Evolutionary conservation across 2,888 invertebrate species (phyloP), one percentile per base, ranked within the genome.

Genomic region (Philonicus albiceps): DNA sequence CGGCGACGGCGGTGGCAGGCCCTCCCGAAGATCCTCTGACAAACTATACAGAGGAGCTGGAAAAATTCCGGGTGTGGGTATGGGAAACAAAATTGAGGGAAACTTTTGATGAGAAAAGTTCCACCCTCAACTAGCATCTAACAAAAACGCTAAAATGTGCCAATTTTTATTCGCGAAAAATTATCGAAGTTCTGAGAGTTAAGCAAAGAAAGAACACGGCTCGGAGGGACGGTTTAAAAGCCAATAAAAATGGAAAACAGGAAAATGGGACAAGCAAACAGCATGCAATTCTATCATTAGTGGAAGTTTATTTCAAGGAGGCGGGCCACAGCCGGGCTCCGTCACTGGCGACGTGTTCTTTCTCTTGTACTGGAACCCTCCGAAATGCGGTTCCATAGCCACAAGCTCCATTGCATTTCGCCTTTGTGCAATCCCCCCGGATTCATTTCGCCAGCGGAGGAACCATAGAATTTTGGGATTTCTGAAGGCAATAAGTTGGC

Each of bases 61-160:
- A 64, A 64, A 22, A 64, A 22, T 64, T 2, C 64, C 11, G 4
- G 64, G 27, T 11, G 27, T 64, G 64, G 64, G 64, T 43, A 76
- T 22, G 64, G 64, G 64, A 40, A 76, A 76, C 40, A 78, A 78
- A 78, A 49, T 78, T 49, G 78, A 30, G 76, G 34, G 22, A 76
- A 76, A 40, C 40, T 76, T 78, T 78, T 76, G 78, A 78, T 78
- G 78, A 31, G 78, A 78, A 78, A 78, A 78, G 78, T 78, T 78
- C 27, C 22, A 49, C 49, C 27, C 43, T 27, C 27, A 40, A 27
- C 78, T 40, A 76, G 74, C 74, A 8, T 74, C 64, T 64, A 64
- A 64, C 64, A 64, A 64, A 64, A 64, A 64, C 19, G 64, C 64
- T 64, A 11, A 64, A 64, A 64, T 64, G 64, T 27, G 64, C 64